These are phyloP conservation scores for Trematocara macrostoma DNA, from an alignment of 2,113 vertebrate genomes.

Conservation along the genomic window DNA sequence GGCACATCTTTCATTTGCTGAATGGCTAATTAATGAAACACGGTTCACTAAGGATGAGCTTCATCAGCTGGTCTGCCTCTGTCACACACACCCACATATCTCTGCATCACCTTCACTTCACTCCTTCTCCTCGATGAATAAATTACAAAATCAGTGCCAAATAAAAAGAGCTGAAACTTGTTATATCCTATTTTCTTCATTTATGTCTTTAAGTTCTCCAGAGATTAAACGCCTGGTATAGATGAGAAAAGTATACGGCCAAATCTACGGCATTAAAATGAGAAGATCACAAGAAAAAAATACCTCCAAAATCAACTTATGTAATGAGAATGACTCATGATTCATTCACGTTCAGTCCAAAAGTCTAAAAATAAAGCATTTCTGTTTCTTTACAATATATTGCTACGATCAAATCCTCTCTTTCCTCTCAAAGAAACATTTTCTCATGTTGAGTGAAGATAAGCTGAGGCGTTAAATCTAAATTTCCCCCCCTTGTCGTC, in stretches of 20 bases:
- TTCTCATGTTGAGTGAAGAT: neutral
- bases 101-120: neutral
- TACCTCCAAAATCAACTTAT: neutral
- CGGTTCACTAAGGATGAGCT: neutral
- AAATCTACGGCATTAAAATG: neutral
- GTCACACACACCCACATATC: neutral
- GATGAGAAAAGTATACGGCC: rapidly evolving
- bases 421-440: neutral
- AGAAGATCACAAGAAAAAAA: rapidly evolving
- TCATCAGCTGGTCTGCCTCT: neutral
- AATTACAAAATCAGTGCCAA: neutral
- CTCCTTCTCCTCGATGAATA: neutral
- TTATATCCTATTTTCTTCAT: neutral
- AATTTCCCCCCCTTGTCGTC: rapidly evolving
- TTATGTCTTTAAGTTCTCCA: neutral
- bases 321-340: neutral
- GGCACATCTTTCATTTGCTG: neutral
- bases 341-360: neutral
- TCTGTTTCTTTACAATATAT: neutral
- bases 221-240: neutral
- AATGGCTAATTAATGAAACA: neutral
- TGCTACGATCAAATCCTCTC: neutral
- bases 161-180: neutral
- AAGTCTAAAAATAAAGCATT: neutral
- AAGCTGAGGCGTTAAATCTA: neutral